These are phyloP conservation scores for Drosophila simulans DNA, from an alignment of 1,140 invertebrate genomes.

Conservation along the genomic window DNA sequence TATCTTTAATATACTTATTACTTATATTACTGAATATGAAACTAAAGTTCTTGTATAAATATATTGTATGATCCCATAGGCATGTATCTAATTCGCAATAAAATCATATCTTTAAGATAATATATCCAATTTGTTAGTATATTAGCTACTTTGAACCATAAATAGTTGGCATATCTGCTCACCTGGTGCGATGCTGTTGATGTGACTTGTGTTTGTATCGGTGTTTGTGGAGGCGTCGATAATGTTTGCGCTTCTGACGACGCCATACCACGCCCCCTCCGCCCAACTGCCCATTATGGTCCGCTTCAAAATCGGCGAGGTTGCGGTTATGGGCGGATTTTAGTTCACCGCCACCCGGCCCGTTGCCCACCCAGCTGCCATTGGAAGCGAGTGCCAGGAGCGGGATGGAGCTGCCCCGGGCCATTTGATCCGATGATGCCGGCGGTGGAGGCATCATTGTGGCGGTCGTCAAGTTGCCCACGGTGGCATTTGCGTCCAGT, in stretches of 20 bases:
- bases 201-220: constrained; percentile 64
- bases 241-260: constrained; percentile 72
- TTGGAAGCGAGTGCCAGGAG: not conserved
- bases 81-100: too few relatives aligned
- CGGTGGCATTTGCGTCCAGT: constrained; percentile 46
- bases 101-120: too few relatives aligned
- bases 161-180: constrained; percentile 22
- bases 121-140: too few relatives aligned
- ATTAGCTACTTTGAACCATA: not conserved
- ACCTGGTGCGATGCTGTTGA: constrained; percentile 60
- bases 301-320: constrained; percentile 45
- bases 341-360: constrained; percentile 2
- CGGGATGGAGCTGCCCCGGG: constrained; percentile 10
- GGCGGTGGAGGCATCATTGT: constrained; percentile 30
- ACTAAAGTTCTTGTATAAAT: too few relatives aligned
- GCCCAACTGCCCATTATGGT: constrained; percentile 12
- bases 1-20: too few relatives aligned
- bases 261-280: constrained; percentile 9
- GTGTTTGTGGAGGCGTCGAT: constrained; percentile 66
- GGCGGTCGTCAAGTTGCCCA: constrained; percentile 46
- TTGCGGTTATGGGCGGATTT: constrained; percentile 20
- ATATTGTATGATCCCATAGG: too few relatives aligned
- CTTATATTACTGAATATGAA: too few relatives aligned
- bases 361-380: not conserved
- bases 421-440: constrained; percentile 36